Evolutionary conservation across 2,888 invertebrate species (phyloP).

Genomic region (Cataglyphis livida): DNA sequence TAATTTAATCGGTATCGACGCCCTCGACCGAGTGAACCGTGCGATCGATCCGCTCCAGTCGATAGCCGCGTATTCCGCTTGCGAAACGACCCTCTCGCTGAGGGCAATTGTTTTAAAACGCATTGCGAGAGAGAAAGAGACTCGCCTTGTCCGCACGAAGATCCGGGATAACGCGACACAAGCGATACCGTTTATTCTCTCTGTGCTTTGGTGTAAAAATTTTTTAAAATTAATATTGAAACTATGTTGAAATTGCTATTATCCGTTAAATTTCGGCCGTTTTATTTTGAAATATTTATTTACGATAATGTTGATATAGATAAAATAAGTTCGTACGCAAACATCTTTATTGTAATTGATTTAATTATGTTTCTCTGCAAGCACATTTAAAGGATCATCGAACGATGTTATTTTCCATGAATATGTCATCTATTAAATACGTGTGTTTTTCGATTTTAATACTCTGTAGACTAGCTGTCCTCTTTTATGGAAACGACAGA

Average conservation of each 20-base stretch:
- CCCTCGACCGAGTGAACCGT: slow-evolving; percentile 77
- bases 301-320: not conserved
- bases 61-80: slow-evolving; percentile 60
- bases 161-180: slow-evolving; percentile 38
- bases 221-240: not conserved
- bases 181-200: slow-evolving; percentile 24
- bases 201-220: not conserved
- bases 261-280: not conserved
- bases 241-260: not conserved
- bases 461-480: slow-evolving; percentile 62
- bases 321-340: not conserved
- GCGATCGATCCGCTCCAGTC: slow-evolving; percentile 46
- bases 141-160: slow-evolving; percentile 13
- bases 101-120: slow-evolving; percentile 50
- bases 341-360: not conserved
- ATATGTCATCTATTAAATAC: slow-evolving; percentile 19
- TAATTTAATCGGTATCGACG: slow-evolving; percentile 84
- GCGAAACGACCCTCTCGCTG: slow-evolving; percentile 60
- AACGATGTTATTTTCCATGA: slow-evolving; percentile 62
- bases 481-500: slow-evolving; percentile 67
- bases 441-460: slow-evolving; percentile 72
- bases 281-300: not conserved
- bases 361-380: not conserved
- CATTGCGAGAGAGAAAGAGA: slow-evolving; percentile 52
- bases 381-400: slow-evolving; percentile 45